phyloP scores from a whole-genome alignment of 1,140 invertebrate genomes.

The Andricus grossulariae region DNA sequence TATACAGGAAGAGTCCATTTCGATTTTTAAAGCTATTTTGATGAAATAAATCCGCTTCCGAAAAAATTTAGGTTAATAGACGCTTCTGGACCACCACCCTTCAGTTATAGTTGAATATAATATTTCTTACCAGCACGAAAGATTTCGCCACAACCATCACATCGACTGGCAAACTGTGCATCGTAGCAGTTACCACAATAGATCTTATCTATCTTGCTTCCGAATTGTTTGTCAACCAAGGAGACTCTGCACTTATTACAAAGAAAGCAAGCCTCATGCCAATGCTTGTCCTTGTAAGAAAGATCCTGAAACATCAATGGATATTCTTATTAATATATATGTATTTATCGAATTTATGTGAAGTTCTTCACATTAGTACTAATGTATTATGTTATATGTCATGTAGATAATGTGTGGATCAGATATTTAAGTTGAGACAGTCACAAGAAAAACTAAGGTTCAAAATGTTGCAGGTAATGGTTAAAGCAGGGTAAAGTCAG shows the following conservation, averaged over 20 bases:
- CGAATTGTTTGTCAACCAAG: slow-evolving; percentile 99
- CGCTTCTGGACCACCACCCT: too few relatives aligned
- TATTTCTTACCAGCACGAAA: slow-evolving; percentile 95
- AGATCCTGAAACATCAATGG: slow-evolving; percentile 87
- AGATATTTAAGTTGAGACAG: too few relatives aligned
- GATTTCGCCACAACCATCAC: slow-evolving; percentile 98
- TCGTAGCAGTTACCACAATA: slow-evolving; percentile 99
- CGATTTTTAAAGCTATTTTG: too few relatives aligned
- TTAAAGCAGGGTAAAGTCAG: too few relatives aligned
- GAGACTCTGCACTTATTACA: slow-evolving; percentile 98
- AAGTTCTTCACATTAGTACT: too few relatives aligned
- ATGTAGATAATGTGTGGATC: too few relatives aligned
- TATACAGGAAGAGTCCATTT: too few relatives aligned
- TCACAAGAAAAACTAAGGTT: too few relatives aligned
- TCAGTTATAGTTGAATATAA: slow-evolving; percentile 9
- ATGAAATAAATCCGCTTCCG: too few relatives aligned
- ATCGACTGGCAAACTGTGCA: slow-evolving; percentile 97
- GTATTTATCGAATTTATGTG: background rate
- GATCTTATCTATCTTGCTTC: slow-evolving; percentile 97
- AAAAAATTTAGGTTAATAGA: too few relatives aligned
- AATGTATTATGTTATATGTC: too few relatives aligned
- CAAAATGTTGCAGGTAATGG: too few relatives aligned
- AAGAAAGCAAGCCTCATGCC: slow-evolving; percentile 99
- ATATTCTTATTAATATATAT: slow-evolving; percentile 24
- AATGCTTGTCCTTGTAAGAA: slow-evolving; percentile 99